These are phyloP conservation scores for Meloidogyne exigua DNA, from an alignment of 1,140 invertebrate species.

Conservation along the genomic window DNA sequence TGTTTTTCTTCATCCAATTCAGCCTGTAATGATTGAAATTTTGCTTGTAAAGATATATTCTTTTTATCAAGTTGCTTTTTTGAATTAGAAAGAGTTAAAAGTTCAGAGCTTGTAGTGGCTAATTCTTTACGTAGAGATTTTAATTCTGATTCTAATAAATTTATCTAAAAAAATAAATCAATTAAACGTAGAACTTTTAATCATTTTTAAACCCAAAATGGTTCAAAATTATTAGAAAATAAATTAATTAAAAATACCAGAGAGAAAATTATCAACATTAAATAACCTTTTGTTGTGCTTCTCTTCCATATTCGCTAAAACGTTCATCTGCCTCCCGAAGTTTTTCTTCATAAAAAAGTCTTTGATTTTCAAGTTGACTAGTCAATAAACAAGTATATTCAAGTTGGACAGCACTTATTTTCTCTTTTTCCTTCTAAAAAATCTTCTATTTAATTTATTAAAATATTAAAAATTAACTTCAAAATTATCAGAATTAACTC, in stretches of 20 bases:
- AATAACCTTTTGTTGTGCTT: conserved; percentile 62
- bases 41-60: conserved; percentile 70
- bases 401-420: conserved; percentile 85
- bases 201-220: conserved; percentile 60
- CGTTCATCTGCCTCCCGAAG: conserved; percentile 70
- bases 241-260: conserved; percentile 4
- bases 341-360: conserved; percentile 85
- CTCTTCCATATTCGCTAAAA: conserved; percentile 64
- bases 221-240: conserved; percentile 52
- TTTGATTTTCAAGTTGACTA: conserved; percentile 88
- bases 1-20: conserved; percentile 78
- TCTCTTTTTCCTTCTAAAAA: conserved; percentile 73
- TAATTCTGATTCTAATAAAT: conserved; percentile 32
- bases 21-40: conserved; percentile 67
- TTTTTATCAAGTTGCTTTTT: conserved; percentile 63
- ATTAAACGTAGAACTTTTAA: neutral
- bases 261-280: conserved; percentile 40
- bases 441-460: neutral
- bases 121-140: conserved; percentile 32
- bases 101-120: conserved; percentile 29
- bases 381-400: conserved; percentile 94
- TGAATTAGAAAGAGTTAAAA: conserved; percentile 47
- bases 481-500: conserved; percentile 20
- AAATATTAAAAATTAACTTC: neutral
- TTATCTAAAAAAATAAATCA: conserved; percentile 21